phyloP scores from a whole-genome alignment of 2,888 invertebrate species.

The Stratiomys singularior region DNA sequence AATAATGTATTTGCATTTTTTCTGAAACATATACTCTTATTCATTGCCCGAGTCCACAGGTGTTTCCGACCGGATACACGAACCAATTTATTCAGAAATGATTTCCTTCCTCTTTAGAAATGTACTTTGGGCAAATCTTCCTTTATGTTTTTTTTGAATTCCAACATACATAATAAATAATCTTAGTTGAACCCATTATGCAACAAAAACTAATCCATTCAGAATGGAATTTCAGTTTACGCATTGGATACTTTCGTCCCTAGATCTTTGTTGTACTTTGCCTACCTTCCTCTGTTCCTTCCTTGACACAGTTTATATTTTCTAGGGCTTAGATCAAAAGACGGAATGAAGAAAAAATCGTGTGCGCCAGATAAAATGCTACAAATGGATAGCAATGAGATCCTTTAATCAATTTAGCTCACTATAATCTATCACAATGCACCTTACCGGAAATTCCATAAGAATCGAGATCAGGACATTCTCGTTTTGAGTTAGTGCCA shows the following conservation, averaged over 20 bases:
- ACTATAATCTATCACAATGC: constrained; percentile 16
- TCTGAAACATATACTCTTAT: no score
- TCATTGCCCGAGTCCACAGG: not conserved
- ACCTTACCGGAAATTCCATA: constrained; percentile 43
- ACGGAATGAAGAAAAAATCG: not conserved
- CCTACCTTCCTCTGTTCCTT: no score
- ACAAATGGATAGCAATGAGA: not conserved
- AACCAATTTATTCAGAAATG: no score
- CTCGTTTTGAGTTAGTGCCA: not conserved
- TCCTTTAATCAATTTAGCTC: constrained; percentile 15
- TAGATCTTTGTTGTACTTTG: no score
- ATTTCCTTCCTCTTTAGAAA: not conserved
- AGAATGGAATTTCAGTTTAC: constrained; percentile 16
- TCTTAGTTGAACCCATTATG: constrained; percentile 17
- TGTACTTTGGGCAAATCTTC: not conserved
- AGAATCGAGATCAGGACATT: not conserved
- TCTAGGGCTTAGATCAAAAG: no score
- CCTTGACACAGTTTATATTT: no score
- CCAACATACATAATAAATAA: not conserved
- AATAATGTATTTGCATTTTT: not conserved
- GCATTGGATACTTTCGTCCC: constrained; percentile 14
- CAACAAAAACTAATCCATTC: not conserved
- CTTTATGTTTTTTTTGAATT: no score
- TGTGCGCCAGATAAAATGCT: not conserved
- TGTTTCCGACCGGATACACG: constrained; percentile 1